phyloP scores from a whole-genome alignment of 1,140 invertebrate genomes.

The Trachymyrmex cornetzi region DNA sequence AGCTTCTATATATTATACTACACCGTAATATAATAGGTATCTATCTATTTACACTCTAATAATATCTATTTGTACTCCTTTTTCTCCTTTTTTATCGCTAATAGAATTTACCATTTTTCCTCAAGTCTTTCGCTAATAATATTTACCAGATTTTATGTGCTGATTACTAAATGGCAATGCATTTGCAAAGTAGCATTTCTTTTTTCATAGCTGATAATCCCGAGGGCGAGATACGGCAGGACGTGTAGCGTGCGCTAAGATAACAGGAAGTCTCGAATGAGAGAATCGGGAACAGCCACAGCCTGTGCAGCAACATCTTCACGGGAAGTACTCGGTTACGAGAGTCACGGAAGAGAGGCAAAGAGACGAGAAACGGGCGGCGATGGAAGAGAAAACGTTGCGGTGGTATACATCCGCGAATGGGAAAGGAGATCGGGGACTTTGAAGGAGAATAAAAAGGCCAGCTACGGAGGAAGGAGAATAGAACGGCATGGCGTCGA shows the following conservation, averaged over 20 bases:
- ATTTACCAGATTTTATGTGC: constrained; percentile 8
- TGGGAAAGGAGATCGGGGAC: constrained; percentile 36
- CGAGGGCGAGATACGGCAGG: constrained; percentile 37
- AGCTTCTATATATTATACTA: background rate
- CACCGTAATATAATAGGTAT: too few species aligned
- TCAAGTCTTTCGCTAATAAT: constrained; percentile 15
- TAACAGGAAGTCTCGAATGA: constrained; percentile 51
- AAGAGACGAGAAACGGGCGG: constrained; percentile 30
- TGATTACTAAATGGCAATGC: constrained; percentile 28
- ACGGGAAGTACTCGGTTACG: constrained; percentile 75
- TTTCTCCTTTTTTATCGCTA: background rate
- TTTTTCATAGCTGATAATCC: constrained; percentile 50
- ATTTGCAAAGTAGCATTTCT: constrained; percentile 22
- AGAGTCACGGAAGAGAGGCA: constrained; percentile 59
- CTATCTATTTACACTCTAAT: too few species aligned
- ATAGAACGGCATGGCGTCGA: constrained; percentile 13
- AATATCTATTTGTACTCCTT: background rate
- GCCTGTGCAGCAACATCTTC: constrained; percentile 60
- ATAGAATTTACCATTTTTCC: background rate
- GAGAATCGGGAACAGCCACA: constrained; percentile 47
- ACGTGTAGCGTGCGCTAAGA: constrained; percentile 59
- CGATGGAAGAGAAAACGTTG: constrained; percentile 36
- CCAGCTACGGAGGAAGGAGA: background rate
- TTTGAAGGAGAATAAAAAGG: constrained; percentile 62
- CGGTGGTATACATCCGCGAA: constrained; percentile 27